Conservation (phyloP, 1,140 invertebrate genomes). For the Tribolium castaneum region DNA sequence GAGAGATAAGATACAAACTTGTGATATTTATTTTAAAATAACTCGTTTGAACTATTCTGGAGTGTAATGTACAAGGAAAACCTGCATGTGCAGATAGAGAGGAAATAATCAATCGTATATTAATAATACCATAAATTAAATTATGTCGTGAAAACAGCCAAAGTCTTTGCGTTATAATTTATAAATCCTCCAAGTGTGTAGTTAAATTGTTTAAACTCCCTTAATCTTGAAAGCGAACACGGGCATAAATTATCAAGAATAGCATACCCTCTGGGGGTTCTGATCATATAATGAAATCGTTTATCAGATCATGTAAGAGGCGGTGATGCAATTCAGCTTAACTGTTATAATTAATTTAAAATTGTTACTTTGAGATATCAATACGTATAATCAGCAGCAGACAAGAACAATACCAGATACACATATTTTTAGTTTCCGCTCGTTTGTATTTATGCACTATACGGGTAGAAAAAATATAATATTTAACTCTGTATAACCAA, state of each 20-base stretch:
- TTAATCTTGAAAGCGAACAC: not conserved
- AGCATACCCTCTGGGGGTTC: not conserved
- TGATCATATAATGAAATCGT: not conserved
- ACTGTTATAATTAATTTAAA: not conserved
- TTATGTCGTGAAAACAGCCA: conserved; percentile 3
- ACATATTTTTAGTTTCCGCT: too few relatives aligned
- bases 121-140: conserved; percentile 39
- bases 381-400: not conserved
- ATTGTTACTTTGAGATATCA: not conserved
- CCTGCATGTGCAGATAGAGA: conserved; percentile 16
- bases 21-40: not conserved
- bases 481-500: too few relatives aligned
- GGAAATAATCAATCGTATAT: conserved; percentile 35
- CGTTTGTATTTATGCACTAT: too few relatives aligned
- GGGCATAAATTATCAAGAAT: not conserved
- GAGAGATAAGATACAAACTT: too few relatives aligned
- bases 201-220: not conserved
- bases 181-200: not conserved
- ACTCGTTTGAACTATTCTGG: not conserved
- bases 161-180: not conserved
- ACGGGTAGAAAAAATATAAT: too few relatives aligned
- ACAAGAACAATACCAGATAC: not conserved
- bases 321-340: not conserved
- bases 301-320: not conserved
- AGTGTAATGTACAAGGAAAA: not conserved